Base-by-base conservation (phyloP, 2,888 invertebrate species). In the Bombylius discolor region DNA sequence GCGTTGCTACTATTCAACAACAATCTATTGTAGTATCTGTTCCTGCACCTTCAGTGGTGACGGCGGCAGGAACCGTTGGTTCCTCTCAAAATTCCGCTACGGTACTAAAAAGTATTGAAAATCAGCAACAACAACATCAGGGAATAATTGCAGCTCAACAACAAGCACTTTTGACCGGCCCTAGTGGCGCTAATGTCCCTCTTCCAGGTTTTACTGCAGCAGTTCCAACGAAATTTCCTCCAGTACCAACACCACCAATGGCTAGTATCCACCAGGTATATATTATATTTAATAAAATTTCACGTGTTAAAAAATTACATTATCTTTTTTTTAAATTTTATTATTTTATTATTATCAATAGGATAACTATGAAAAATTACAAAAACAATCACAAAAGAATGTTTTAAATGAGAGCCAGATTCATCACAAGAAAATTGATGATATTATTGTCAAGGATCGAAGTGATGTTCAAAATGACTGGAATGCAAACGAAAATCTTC, bases 401-500 rank as follows among this genome's bases (percentile, higher is more conserved):
- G 39, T 42, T 11, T 42, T 42, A 42, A 42, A 11, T 11, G 39
- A 42, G 11, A 7, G 11, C 11, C 39, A 42, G 11, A 42, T 42
- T 42, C 39, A 42, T 42, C 39, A 42, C 5, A 42, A 42, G 11
- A 42, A 42, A 42, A 11, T 42, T 7, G 39, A 42, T 42, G 39
- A 42, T 42, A 9, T 55, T 33, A 56, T 56, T 13, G 34, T 57
- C 14, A 57, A 57, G 32, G 57, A 57, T 12, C 53, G 47, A 32
- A 51, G 39, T 45, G 57, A 57, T n/a, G 34, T 39, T 14, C 45
- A 52, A 32, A 53, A 49, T 49, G 59, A 59, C 13, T 59, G 59
- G 59, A 56, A 59, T 23, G 49, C 56, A 9, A 55, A 59, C 34
- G 59, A 59, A 46, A 52, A 53, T 34, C 13, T 33, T 12, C 54